Percentiles rank a stretch among this genome's conserved stretches.
Evolutionary conservation across 2,888 invertebrate genomes (phyloP).

Genomic region (Hypena proboscidalis): DNA sequence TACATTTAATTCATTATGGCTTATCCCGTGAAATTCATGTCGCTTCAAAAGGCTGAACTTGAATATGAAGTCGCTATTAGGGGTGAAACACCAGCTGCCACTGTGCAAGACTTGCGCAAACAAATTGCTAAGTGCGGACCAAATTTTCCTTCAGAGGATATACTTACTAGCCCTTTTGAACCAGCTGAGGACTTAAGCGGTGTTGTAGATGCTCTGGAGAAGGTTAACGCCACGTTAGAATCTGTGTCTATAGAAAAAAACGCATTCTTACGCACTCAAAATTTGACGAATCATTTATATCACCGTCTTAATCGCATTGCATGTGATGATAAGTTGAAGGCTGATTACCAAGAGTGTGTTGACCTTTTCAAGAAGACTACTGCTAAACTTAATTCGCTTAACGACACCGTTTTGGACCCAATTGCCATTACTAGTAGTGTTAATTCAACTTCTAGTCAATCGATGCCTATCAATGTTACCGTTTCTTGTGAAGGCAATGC

Average conservation of each 20-base stretch:
- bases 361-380: background rate
- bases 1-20: too few relatives aligned
- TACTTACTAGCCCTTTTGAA: too few relatives aligned
- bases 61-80: too few relatives aligned
- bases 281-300: background rate
- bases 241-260: background rate
- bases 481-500: too few relatives aligned
- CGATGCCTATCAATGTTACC: too few relatives aligned
- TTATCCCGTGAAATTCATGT: too few relatives aligned
- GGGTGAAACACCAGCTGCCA: too few relatives aligned
- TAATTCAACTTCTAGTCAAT: background rate
- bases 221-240: background rate
- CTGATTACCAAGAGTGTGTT: background rate
- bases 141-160: background rate
- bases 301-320: slow-evolving; percentile 6
- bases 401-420: background rate
- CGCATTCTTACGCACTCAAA: background rate
- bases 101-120: background rate
- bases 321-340: background rate
- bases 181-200: too few relatives aligned
- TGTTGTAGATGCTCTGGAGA: too few relatives aligned
- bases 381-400: background rate
- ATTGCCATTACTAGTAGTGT: background rate
- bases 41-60: too few relatives aligned
- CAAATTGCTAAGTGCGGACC: background rate